These are phyloP conservation scores for Morone saxatilis DNA, from an alignment of 2,113 vertebrate species.

Conservation along the genomic window DNA sequence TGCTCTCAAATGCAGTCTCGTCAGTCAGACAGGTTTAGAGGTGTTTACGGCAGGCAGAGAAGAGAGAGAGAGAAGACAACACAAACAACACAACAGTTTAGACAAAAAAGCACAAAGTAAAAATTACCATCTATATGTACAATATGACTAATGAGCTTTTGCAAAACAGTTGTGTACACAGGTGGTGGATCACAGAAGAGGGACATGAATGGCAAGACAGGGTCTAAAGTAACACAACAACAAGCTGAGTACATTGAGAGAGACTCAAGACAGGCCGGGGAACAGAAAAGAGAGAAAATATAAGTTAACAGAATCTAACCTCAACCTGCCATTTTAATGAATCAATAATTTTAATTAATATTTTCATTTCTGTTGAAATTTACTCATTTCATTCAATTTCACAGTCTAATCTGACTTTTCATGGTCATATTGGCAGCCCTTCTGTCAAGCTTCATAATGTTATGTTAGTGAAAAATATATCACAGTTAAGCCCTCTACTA, in stretches of 20 bases:
- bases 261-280: not conserved
- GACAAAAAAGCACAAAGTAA: constrained; percentile 19
- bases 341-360: constrained; percentile 37
- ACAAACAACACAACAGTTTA: not conserved
- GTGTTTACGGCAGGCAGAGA: not conserved
- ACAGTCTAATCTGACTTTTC: constrained; percentile 46
- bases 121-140: not conserved
- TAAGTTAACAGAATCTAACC: constrained; percentile 10
- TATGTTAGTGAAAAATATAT: not conserved
- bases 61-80: not conserved
- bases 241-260: not conserved
- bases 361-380: constrained; percentile 46
- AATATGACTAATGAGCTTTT: constrained; percentile 27
- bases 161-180: constrained; percentile 14
- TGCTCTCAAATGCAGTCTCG: not conserved
- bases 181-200: not conserved
- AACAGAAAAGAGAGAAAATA: not conserved
- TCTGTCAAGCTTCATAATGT: constrained; percentile 4
- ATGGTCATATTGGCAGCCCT: constrained; percentile 5
- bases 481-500: not conserved
- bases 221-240: constrained; percentile 12
- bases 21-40: not conserved
- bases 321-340: constrained; percentile 31
- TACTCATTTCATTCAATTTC: constrained; percentile 54
- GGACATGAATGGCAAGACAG: not conserved